These are phyloP conservation scores for Hyppa rectilinea DNA, from an alignment of 2,888 invertebrate genomes.

Conservation along the genomic window DNA sequence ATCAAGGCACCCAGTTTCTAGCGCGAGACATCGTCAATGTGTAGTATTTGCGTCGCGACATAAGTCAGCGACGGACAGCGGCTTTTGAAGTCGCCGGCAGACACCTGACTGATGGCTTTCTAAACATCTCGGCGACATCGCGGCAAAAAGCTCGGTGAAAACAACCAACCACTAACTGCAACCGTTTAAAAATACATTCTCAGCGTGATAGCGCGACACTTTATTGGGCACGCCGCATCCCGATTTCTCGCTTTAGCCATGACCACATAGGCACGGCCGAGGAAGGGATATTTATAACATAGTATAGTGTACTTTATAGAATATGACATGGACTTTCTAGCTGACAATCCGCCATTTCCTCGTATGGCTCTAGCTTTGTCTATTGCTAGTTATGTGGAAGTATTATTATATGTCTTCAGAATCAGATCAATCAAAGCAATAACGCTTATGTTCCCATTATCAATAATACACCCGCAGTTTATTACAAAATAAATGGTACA, in stretches of 20 bases:
- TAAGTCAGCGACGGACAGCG: constrained; percentile 72
- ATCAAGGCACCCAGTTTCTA: constrained; percentile 64
- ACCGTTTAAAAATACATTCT: constrained; percentile 84
- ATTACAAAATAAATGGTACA: constrained; percentile 27
- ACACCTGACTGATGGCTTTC: constrained; percentile 89
- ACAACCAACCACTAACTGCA: constrained; percentile 82
- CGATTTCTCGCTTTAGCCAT: constrained; percentile 69
- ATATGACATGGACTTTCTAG: constrained; percentile 39
- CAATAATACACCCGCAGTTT: constrained; percentile 21
- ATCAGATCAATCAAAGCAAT: constrained; percentile 56
- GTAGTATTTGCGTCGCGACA: constrained; percentile 74
- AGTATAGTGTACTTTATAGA: constrained; percentile 30
- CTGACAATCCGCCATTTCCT: constrained; percentile 1
- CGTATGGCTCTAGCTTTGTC: constrained; percentile 2
- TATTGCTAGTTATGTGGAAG: neutral
- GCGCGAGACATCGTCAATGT: constrained; percentile 51
- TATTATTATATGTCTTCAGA: constrained; percentile 35
- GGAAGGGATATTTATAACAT: constrained; percentile 56
- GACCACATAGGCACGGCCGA: constrained; percentile 57
- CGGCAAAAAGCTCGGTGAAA: constrained; percentile 87
- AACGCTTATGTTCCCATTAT: constrained; percentile 55
- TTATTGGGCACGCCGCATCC: constrained; percentile 70
- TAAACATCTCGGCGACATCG: constrained; percentile 83
- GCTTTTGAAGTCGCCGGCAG: constrained; percentile 84
- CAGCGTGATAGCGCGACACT: constrained; percentile 72